Percentiles rank a stretch among this genome's conserved stretches.
phyloP scores from a whole-genome alignment of 2,888 invertebrate genomes.

The Diabrotica balteata region DNA sequence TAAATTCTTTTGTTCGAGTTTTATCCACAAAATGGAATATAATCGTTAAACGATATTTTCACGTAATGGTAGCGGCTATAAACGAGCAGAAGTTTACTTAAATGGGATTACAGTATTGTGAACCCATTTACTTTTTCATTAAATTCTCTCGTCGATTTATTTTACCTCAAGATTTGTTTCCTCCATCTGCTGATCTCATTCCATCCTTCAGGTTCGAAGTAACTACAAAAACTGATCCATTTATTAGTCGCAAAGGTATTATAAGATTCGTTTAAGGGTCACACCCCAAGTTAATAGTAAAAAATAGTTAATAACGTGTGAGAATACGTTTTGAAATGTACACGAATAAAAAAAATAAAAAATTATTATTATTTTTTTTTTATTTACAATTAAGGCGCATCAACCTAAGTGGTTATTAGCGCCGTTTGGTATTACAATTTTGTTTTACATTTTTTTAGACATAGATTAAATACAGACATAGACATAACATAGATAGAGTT shows the following conservation, averaged over 20 bases:
- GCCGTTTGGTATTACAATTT: too few relatives aligned
- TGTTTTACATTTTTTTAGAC: too few relatives aligned
- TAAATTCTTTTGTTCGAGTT: not conserved
- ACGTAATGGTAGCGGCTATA: constrained; percentile 5
- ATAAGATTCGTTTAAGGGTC: not conserved
- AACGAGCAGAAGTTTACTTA: constrained; percentile 11
- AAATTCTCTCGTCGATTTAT: constrained; percentile 12
- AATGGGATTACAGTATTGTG: constrained; percentile 9
- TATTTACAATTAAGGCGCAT: too few relatives aligned
- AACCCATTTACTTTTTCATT: constrained; percentile 13
- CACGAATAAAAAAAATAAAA: not conserved
- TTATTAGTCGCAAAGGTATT: constrained; percentile 1
- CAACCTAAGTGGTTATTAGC: too few relatives aligned
- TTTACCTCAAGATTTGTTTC: constrained; percentile 4
- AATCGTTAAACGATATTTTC: constrained; percentile 1
- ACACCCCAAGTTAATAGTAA: not conserved
- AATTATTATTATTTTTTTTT: too few relatives aligned
- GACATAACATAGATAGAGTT: too few relatives aligned
- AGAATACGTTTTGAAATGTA: not conserved
- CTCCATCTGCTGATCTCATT: not conserved
- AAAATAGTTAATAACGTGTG: not conserved
- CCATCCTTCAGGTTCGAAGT: not conserved
- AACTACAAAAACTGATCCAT: constrained; percentile 2
- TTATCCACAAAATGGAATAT: not conserved
- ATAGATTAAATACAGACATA: too few relatives aligned